Evolutionary conservation across 2,888 invertebrate genomes (phyloP).

Genomic region (Clivina fossor): DNA sequence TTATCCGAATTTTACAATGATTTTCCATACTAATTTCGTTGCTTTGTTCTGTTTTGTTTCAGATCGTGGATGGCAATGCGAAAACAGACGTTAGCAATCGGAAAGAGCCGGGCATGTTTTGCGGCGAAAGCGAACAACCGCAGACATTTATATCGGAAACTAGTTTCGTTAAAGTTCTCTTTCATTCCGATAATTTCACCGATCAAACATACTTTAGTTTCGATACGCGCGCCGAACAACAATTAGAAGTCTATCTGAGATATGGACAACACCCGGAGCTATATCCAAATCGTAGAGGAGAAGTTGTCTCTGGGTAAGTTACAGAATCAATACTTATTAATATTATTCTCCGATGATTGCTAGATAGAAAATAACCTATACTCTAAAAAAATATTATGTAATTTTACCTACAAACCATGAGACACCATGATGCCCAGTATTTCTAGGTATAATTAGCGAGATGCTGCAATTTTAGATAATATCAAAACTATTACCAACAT

Average conservation of each 20-base stretch:
- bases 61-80: slow-evolving; percentile 90
- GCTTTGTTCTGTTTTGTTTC: too few relatives aligned
- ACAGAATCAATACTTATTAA: background rate
- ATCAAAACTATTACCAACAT: too few relatives aligned
- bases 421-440: too few relatives aligned
- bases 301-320: slow-evolving; percentile 80
- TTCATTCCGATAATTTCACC: slow-evolving; percentile 91
- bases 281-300: slow-evolving; percentile 86
- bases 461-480: too few relatives aligned
- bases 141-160: slow-evolving; percentile 95
- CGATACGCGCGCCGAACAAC: slow-evolving; percentile 86
- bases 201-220: slow-evolving; percentile 89
- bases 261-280: slow-evolving; percentile 94
- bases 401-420: too few relatives aligned
- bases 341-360: too few relatives aligned
- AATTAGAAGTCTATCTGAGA: slow-evolving; percentile 84
- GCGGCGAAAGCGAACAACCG: slow-evolving; percentile 91
- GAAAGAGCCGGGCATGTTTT: slow-evolving; percentile 86
- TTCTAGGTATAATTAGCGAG: too few relatives aligned
- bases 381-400: too few relatives aligned
- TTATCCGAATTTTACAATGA: too few relatives aligned
- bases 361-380: too few relatives aligned
- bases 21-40: too few relatives aligned
- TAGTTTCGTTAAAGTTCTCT: slow-evolving; percentile 86
- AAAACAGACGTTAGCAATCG: slow-evolving; percentile 87